Base-by-base conservation (phyloP, 2,797 vertebrate genomes). In the Ctenopoma multispine region DNA sequence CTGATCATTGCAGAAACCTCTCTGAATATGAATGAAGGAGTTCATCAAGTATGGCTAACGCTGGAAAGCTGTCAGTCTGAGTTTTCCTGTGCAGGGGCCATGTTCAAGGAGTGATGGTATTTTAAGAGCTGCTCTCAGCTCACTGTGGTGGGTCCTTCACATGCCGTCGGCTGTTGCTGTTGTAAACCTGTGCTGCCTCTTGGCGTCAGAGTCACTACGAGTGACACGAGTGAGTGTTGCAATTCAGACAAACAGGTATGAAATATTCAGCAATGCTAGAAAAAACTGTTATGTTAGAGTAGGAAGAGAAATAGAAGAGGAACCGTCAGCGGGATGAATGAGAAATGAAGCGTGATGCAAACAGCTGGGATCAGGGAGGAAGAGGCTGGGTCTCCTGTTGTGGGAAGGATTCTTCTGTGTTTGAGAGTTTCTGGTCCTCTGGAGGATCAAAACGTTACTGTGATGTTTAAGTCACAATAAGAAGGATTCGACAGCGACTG, bases 51-150 rank as follows among this genome's bases (percentile, higher is more conserved):
- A 29, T 29, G 27, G 27, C 27, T 29, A 29, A 29, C 27, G 5
- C 27, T 29, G 27, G 1, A 34, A 34, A 10, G 36, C 58, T 69
- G 75, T 60, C 66, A 9, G 5, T 54, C 18, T 10, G 18, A 23
- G 40, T 58, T 70, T 70, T 27, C 56, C 62, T 69, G 44, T 74
- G 48, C 54, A 53, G 17, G 3, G 60, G 7, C n/a, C 36, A 27
- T 55, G 79, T 63, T 62, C 34, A 69, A 12, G 9, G 21, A 7
- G 59, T 18, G 54, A 48, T 58, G 48, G 4, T 67, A 82, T 77
- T 84, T 80, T 74, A 61, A 69, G 78, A 75, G 56, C 61, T 46
- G 31, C 69, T 21, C 71, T 48, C 43, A 59, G 71, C 79, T 82
- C 55, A 1, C 60, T 38, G 61, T 17, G 48, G 69, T 56, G n/a